A percentile compares a stretch with the other conserved stretches of the same genome.
Evolutionary conservation across 2,888 invertebrate species (phyloP).

Genomic region (Xestia xanthographa): DNA sequence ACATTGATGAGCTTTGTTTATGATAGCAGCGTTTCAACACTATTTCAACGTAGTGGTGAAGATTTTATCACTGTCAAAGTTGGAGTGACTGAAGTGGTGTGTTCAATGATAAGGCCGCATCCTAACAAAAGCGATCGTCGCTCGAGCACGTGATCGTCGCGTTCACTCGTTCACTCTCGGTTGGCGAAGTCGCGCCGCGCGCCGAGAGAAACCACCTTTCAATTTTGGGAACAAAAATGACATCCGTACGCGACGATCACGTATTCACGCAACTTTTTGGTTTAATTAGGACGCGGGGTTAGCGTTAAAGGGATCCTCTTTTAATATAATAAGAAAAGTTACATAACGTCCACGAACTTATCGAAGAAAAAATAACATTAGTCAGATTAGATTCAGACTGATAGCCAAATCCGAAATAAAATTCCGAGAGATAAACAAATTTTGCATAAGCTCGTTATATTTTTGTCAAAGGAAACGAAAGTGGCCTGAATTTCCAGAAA

Average conservation of each 20-base stretch:
- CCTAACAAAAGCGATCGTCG: background rate
- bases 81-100: conserved; percentile 8
- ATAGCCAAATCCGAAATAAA: conserved; percentile 38
- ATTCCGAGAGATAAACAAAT: conserved; percentile 36
- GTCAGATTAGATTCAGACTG: conserved; percentile 17
- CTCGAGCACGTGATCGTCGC: background rate
- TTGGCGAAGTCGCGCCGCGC: background rate
- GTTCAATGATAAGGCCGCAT: background rate
- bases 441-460: conserved; percentile 46
- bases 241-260: background rate
- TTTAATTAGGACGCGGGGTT: too few relatives aligned
- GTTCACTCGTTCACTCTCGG: background rate
- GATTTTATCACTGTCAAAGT: conserved; percentile 21
- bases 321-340: conserved; percentile 9
- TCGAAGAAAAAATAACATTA: conserved; percentile 17
- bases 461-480: conserved; percentile 52
- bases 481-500: conserved; percentile 44
- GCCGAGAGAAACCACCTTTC: background rate
- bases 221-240: background rate
- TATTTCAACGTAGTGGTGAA: conserved; percentile 17
- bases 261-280: background rate
- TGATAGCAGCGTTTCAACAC: conserved; percentile 15
- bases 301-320: background rate
- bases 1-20: conserved; percentile 47
- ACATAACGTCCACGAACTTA: conserved; percentile 1